A percentile compares a stretch with the other conserved stretches of the same genome.
These are phyloP conservation scores for Gastracanthus pulcherrimus DNA, from an alignment of 2,888 invertebrate species.

Conservation along the genomic window DNA sequence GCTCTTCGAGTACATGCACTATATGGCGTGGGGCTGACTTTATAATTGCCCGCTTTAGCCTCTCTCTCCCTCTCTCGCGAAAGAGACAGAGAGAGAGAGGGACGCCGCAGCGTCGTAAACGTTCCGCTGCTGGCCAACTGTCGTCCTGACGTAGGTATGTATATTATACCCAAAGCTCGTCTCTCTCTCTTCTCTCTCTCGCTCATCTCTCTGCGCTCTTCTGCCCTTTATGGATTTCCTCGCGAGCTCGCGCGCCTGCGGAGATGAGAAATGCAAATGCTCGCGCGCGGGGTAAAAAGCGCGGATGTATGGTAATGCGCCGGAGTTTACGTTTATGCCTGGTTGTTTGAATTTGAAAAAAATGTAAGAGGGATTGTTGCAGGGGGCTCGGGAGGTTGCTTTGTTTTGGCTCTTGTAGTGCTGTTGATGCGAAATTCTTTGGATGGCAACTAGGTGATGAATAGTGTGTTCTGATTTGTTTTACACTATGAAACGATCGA, in stretches of 20 bases:
- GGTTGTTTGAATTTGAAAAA: not conserved
- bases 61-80: no score
- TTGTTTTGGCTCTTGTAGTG: not conserved
- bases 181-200: not conserved
- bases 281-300: not conserved
- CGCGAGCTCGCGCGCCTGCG: constrained; percentile 1
- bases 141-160: no score
- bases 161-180: no score
- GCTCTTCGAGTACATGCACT: no score
- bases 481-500: no score
- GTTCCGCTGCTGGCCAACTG: no score
- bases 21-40: no score
- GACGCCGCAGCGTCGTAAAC: not conserved
- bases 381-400: not conserved
- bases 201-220: not conserved
- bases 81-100: no score
- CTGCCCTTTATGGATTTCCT: constrained; percentile 43
- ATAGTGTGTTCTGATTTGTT: no score
- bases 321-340: not conserved
- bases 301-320: constrained; percentile 6
- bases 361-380: not conserved
- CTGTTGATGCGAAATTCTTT: not conserved
- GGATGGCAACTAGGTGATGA: no score
- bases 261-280: constrained; percentile 54
- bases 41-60: constrained; percentile 33